A percentile compares a stretch with the other conserved stretches of the same genome.
These are phyloP conservation scores for Danio jaintianensis DNA, from an alignment of 2,797 vertebrate genomes.

Conservation along the genomic window DNA sequence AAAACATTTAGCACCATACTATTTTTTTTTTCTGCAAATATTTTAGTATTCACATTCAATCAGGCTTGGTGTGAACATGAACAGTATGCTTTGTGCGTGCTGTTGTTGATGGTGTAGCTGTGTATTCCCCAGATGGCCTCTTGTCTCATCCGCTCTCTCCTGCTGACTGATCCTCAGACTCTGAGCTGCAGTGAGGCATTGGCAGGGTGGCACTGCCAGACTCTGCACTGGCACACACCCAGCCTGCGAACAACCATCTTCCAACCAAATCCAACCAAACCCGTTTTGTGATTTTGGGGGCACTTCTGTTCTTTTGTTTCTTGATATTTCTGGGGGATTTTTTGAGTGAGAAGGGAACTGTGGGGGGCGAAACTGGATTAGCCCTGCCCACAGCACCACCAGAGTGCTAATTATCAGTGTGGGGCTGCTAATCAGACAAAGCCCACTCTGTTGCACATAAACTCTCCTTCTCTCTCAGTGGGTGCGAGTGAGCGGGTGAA, in stretches of 20 bases:
- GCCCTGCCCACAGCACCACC: slow-evolving; percentile 60
- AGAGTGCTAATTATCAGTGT: slow-evolving; percentile 65
- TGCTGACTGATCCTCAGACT: slow-evolving; percentile 30
- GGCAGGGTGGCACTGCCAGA: slow-evolving; percentile 12
- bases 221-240: slow-evolving; percentile 29
- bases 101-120: slow-evolving; percentile 30
- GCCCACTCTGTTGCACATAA: slow-evolving; percentile 59
- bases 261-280: slow-evolving; percentile 34
- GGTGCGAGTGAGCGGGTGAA: not conserved
- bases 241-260: slow-evolving; percentile 37
- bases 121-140: slow-evolving; percentile 28
- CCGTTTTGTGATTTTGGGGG: slow-evolving; percentile 46
- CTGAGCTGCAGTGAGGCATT: slow-evolving; percentile 51
- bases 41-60: not conserved
- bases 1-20: not conserved
- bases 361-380: slow-evolving; percentile 59
- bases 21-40: not conserved
- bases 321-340: slow-evolving; percentile 32
- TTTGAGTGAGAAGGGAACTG: slow-evolving; percentile 44
- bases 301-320: slow-evolving; percentile 32
- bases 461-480: slow-evolving; percentile 48
- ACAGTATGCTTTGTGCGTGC: not conserved
- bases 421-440: slow-evolving; percentile 61
- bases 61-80: not conserved
- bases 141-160: slow-evolving; percentile 24